Conservation (phyloP, 2,113 vertebrate species). For the Dissostichus mawsoni region DNA sequence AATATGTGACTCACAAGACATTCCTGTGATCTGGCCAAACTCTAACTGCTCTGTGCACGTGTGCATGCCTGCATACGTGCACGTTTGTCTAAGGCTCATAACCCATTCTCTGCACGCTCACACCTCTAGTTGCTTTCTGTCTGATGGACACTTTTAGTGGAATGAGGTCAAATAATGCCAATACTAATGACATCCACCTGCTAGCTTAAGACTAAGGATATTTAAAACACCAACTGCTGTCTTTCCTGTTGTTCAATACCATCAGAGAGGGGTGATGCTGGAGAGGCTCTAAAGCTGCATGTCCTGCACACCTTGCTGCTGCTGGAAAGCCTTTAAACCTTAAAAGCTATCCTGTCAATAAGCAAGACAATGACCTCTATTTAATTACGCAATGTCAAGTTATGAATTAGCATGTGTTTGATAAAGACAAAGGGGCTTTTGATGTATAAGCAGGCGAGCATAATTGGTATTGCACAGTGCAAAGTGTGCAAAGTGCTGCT, state of each 20-base stretch:
- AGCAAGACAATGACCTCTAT: constrained; percentile 26
- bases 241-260: constrained; percentile 1
- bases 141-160: neutral
- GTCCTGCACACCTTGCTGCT: constrained; percentile 21
- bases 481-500: neutral
- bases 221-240: neutral
- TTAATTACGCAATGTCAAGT: constrained; percentile 27
- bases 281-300: constrained; percentile 14
- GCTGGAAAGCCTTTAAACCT: constrained; percentile 10
- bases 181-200: neutral
- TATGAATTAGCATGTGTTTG: neutral
- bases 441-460: constrained; percentile 1
- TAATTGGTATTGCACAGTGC: neutral
- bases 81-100: neutral
- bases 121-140: neutral
- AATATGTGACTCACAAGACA: neutral
- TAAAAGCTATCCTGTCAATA: constrained; percentile 11
- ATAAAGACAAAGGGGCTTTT: neutral
- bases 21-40: neutral
- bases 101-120: neutral
- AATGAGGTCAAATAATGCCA: neutral
- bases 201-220: constrained; percentile 1
- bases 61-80: neutral
- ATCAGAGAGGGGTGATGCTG: constrained; percentile 15
- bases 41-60: neutral